Base-by-base conservation (phyloP, 2,797 vertebrate species). In the Craterocephalus amniculus region DNA sequence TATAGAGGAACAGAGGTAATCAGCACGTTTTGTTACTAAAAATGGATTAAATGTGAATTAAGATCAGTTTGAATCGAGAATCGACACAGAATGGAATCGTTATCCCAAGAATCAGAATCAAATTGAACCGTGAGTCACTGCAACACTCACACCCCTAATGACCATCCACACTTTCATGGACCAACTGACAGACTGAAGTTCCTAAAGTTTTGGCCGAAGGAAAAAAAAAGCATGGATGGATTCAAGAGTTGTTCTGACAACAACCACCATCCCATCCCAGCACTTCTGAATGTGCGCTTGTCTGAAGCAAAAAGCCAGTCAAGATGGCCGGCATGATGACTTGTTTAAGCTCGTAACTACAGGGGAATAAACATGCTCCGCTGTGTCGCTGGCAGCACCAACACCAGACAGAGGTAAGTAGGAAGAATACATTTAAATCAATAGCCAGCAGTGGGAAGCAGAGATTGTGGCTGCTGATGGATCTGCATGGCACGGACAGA, bases 401-500 rank as follows among this genome's bases (percentile, higher is more conserved):
- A 67, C 31, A 43, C 68, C 72, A 52, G 80, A 66, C 74, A 59
- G 62, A 82, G 74, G 78, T 67, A 83, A 77, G 72, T 57, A 63
- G 75, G 51, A 68, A 74, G 86, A 81, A 88, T 78, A 83, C 80
- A 87, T 92, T 88, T 85, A 81, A 92, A 92, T 92, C 92, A 82
- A 88, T 81, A 88, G 80, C 74, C 72, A 12, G 85, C 83, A 78
- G 72, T 3, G 75, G 79, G 68, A 84, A 80, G 70, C 69, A 12
- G 73, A 87, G 87, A 87, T 80, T 89, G 86, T 78, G 74, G 74
- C 78, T 40, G 81, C 81, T 93, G 93, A 93, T 93, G 91, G 87
- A 94, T 93, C 88, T 87, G 72, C 49, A 72, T 26, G 70, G 80
- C 76, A 74, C 66, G 66, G 84, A 91, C 83, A 79, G 88, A 93